A percentile compares a stretch with the other conserved stretches of the same genome.
These are phyloP conservation scores for Ganaspis brasiliensis DNA, from an alignment of 2,888 invertebrate genomes.

Conservation along the genomic window DNA sequence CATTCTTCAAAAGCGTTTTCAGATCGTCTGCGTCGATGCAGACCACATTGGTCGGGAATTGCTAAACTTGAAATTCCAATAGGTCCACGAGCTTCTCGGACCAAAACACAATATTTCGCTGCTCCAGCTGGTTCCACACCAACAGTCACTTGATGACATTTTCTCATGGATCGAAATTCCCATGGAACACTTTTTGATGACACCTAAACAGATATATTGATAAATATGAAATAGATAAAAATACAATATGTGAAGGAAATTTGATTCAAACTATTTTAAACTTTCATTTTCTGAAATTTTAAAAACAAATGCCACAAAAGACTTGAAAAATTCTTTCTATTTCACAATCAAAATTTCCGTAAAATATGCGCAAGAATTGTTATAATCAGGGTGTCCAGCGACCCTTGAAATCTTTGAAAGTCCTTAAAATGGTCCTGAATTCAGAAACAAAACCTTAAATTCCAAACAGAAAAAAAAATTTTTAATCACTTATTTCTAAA, in stretches of 20 bases:
- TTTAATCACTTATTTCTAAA: no score
- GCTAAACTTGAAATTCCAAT: conserved; percentile 65
- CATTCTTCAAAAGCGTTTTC: conserved; percentile 72
- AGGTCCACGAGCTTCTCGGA: conserved; percentile 69
- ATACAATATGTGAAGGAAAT: neutral
- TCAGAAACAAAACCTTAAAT: no score
- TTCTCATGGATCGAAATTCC: conserved; percentile 70
- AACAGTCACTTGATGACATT: conserved; percentile 74
- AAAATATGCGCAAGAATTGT: no score
- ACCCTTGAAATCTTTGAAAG: no score
- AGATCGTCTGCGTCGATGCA: conserved; percentile 72
- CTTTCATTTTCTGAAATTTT: no score
- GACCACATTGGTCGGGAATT: conserved; percentile 73
- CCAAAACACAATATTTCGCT: conserved; percentile 74
- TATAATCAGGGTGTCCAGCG: no score
- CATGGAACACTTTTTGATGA: conserved; percentile 69
- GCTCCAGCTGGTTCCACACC: conserved; percentile 74
- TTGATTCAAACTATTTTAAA: no score
- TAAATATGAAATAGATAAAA: neutral
- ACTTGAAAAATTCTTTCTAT: no score
- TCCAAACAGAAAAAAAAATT: no score
- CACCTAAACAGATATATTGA: conserved; percentile 62
- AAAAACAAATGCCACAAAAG: no score
- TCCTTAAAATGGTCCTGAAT: no score
- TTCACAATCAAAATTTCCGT: no score